These are phyloP conservation scores for Neuroscelio doddi DNA, from an alignment of 2,888 invertebrate genomes.

Conservation along the genomic window DNA sequence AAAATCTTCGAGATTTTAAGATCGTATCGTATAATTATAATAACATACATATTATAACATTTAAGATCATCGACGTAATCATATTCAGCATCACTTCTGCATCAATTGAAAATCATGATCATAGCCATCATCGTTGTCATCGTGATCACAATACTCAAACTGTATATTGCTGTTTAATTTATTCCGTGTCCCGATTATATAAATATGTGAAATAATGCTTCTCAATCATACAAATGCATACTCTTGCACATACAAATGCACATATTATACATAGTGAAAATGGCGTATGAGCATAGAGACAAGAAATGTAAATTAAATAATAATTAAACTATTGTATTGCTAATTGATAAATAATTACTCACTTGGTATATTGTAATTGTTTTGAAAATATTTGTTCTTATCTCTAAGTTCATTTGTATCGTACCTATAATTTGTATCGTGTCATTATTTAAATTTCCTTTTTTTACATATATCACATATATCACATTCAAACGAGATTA, in stretches of 20 bases:
- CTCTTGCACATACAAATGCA: slow-evolving; percentile 61
- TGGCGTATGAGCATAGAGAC: slow-evolving; percentile 34
- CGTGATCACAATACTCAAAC: slow-evolving; percentile 23
- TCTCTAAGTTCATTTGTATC: too few relatives aligned
- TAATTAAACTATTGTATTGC: too few relatives aligned
- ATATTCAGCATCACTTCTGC: slow-evolving; percentile 29
- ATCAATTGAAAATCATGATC: too few relatives aligned
- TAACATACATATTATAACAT: slow-evolving; percentile 19
- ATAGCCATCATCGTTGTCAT: slow-evolving; percentile 30
- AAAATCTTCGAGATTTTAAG: slow-evolving; percentile 40
- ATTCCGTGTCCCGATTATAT: slow-evolving; percentile 18
- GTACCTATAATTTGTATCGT: too few relatives aligned
- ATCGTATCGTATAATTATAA: slow-evolving; percentile 27
- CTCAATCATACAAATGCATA: slow-evolving; percentile 56
- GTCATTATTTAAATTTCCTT: too few relatives aligned
- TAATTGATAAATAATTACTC: too few relatives aligned
- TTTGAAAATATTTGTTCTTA: too few relatives aligned
- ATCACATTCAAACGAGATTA: too few relatives aligned
- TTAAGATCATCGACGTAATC: background rate
- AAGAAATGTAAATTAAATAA: slow-evolving; percentile 12
- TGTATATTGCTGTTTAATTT: slow-evolving; percentile 28
- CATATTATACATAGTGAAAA: slow-evolving; percentile 54
- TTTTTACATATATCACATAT: too few relatives aligned
- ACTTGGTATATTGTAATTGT: too few relatives aligned
- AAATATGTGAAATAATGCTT: slow-evolving; percentile 46